These are phyloP conservation scores for Grantiella picta DNA, from an alignment of 2,113 vertebrate genomes.

Conservation along the genomic window DNA sequence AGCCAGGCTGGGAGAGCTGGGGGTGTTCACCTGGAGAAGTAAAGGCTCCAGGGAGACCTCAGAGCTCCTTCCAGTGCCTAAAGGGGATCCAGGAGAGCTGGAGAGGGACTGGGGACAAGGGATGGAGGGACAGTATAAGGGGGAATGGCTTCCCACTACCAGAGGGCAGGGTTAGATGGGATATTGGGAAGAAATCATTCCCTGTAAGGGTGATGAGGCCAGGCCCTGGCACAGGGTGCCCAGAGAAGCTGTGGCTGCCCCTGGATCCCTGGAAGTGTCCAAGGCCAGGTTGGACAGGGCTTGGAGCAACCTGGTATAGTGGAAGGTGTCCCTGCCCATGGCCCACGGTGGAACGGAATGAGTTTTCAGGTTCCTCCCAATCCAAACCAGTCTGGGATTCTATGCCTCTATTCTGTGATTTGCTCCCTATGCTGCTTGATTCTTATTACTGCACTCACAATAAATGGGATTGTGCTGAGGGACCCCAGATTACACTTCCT, in stretches of 20 bases:
- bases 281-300: neutral
- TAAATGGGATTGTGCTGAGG: neutral
- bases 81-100: neutral
- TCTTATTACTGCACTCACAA: neutral
- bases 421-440: neutral
- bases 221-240: neutral
- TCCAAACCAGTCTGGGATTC: neutral
- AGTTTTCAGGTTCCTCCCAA: neutral
- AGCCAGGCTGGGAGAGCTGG: neutral
- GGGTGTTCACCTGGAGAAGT: neutral
- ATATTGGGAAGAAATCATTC: neutral
- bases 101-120: neutral
- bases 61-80: neutral
- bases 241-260: neutral
- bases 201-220: neutral
- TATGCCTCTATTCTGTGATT: too few species aligned
- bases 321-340: neutral
- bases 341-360: too few species aligned
- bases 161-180: neutral
- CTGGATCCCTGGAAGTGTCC: neutral
- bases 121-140: neutral
- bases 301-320: neutral
- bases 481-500: neutral
- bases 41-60: neutral
- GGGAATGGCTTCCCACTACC: neutral